Base-by-base conservation (phyloP, 2,888 invertebrate species). In the Onchidella celtica region DNA sequence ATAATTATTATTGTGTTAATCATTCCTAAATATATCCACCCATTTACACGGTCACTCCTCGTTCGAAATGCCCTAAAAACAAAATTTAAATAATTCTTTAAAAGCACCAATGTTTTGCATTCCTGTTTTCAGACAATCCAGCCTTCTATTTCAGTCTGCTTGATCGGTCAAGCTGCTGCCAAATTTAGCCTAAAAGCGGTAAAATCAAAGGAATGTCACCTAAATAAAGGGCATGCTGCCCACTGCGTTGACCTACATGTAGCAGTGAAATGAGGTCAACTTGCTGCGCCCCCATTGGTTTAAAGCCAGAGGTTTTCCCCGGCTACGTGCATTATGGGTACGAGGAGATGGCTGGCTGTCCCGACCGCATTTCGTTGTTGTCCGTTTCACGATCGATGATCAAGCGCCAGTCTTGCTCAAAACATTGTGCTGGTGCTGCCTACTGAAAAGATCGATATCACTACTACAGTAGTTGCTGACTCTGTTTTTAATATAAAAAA, bases 201-300 rank as follows among this genome's bases (percentile, higher is more conserved):
- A 11, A 47, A 17, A n/a, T n/a, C n/a, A n/a, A n/a, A n/a, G n/a
- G n/a, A 6, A 47, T 47, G 9, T 47, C 47, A 47, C 17, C 47
- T 47, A 47, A 17, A n/a, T n/a, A n/a, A n/a, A n/a, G n/a, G n/a
- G n/a, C 47, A 47, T 47, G 9, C 47, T 47, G 17, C 47, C 59
- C 59, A 24, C 59, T 73, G 73, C 38, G 36, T 6, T 73, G 73
- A 73, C 73, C 73, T 24, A 73, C n/a, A n/a, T n/a, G 61, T 36
- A 59, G 57, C 34, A 27, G 0, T 0, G 4, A 24, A 36, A 59
- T 36, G 34, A 38, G 59, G 73, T 36, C 38, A 73, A 36, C 36
- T 36, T 24, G n/a, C 73, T 73, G 36, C 57, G 27, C 59, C 24
- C 38, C 36, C 24, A 73, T 73, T 73, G 73, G 73, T n/a, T 36